Evolutionary conservation across 2,797 vertebrate genomes (phyloP).

Genomic region (Taeniopygia guttata): DNA sequence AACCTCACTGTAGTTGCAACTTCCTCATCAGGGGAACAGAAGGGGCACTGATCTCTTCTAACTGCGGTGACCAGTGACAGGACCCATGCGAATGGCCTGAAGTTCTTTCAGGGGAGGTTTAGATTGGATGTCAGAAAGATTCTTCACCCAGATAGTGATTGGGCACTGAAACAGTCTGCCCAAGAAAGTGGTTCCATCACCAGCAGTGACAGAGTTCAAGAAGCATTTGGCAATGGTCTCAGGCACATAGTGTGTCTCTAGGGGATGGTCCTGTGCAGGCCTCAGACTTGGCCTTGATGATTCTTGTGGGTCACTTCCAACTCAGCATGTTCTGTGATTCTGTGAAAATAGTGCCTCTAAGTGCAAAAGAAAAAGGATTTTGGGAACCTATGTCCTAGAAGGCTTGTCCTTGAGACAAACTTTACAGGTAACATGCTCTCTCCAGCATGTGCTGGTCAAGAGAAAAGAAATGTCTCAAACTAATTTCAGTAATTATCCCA

Average conservation of each 20-base stretch:
- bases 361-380: background rate
- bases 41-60: background rate
- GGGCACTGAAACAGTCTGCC: background rate
- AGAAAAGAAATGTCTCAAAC: background rate
- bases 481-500: slow-evolving; percentile 22
- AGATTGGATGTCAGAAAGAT: background rate
- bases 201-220: background rate
- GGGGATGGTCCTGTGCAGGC: background rate
- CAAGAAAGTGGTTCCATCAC: background rate
- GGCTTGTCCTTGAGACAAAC: background rate
- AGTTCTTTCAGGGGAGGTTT: background rate
- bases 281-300: background rate
- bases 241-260: background rate
- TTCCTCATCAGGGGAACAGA: background rate
- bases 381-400: background rate
- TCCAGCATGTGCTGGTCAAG: background rate
- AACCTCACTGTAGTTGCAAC: background rate
- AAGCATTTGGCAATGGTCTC: background rate
- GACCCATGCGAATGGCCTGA: background rate
- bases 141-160: background rate
- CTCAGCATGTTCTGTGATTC: background rate
- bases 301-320: background rate
- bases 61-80: background rate
- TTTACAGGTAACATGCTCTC: background rate
- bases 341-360: background rate